Percentiles rank a stretch among this genome's conserved stretches.
phyloP scores from a whole-genome alignment of 2,113 vertebrate species.

The Hylia prasina region DNA sequence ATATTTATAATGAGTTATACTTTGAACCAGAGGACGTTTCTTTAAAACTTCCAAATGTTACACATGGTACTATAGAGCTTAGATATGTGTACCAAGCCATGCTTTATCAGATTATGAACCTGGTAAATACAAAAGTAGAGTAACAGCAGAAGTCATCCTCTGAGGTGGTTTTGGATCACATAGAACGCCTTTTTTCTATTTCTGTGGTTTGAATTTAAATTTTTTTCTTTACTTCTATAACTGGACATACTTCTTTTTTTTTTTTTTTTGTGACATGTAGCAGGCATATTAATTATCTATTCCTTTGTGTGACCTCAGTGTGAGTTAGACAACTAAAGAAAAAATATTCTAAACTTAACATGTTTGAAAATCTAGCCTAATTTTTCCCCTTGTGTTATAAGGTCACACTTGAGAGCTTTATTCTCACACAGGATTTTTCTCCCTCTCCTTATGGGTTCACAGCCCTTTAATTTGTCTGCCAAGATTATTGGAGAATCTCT shows the following conservation, averaged over 20 bases:
- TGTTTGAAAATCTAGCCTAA: background rate
- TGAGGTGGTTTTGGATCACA: background rate
- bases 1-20: background rate
- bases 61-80: background rate
- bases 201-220: background rate
- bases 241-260: accelerated
- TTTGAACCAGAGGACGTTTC: background rate
- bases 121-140: background rate
- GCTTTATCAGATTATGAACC: background rate
- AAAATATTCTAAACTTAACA: background rate
- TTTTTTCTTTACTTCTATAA: background rate
- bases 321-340: background rate
- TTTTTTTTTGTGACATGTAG: background rate
- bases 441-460: background rate
- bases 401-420: background rate
- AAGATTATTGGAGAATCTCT: background rate
- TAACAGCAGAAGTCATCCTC: background rate
- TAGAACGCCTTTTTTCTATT: background rate
- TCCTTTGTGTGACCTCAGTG: background rate
- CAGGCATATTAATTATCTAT: background rate
- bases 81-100: background rate
- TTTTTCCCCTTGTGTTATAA: background rate
- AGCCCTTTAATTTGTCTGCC: background rate
- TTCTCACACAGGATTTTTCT: background rate
- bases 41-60: background rate